Percentiles rank a stretch among this genome's conserved stretches.
Conservation (phyloP, 2,113 vertebrate genomes). For the Myotis lucifugus region DNA sequence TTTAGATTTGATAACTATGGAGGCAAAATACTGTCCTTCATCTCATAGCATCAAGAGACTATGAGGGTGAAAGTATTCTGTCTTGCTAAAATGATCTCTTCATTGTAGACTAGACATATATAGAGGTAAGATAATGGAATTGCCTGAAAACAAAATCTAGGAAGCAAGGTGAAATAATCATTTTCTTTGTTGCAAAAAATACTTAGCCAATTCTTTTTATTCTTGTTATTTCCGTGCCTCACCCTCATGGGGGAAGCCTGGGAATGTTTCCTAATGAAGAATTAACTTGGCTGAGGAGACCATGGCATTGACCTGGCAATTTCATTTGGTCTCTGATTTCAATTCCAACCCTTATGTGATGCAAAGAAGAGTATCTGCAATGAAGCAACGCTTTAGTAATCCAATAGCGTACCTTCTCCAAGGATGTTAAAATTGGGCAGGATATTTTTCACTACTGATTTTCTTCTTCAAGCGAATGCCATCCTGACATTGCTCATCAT, state of each 20-base stretch:
- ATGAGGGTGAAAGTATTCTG: conserved; percentile 50
- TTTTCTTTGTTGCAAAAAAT: not conserved
- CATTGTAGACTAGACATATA: conserved; percentile 46
- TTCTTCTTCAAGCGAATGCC: not conserved
- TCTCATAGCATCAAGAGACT: conserved; percentile 58
- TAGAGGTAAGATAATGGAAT: not conserved
- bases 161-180: not conserved
- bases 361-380: not conserved
- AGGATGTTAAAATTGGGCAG: conserved; percentile 4
- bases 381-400: not conserved
- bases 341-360: not conserved
- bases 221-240: not conserved
- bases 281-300: not conserved
- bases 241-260: not conserved
- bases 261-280: conserved; percentile 32
- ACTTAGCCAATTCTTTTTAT: not conserved
- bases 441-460: conserved; percentile 17
- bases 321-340: not conserved
- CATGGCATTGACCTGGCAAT: not conserved
- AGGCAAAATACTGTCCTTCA: conserved; percentile 55
- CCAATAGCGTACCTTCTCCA: not conserved
- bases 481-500: not conserved
- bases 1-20: conserved; percentile 7
- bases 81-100: conserved; percentile 73
- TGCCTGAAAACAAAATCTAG: conserved; percentile 12